Percentiles rank a stretch among this genome's conserved stretches.
Evolutionary conservation across 2,797 vertebrate species (phyloP).

Genomic region (Graptemys geographica): DNA sequence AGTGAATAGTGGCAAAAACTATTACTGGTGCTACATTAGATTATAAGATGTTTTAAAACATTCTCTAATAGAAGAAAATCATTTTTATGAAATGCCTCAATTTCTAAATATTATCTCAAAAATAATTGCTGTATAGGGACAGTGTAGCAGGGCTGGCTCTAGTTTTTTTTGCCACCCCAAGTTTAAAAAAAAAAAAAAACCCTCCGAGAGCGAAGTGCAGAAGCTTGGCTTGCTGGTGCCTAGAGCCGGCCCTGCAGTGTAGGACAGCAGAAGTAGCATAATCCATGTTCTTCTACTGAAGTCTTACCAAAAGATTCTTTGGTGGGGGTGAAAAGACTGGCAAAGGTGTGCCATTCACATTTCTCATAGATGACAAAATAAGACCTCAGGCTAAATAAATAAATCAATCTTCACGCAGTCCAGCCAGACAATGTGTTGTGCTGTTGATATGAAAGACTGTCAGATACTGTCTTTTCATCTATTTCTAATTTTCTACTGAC

Average conservation of each 20-base stretch:
- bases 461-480: background rate
- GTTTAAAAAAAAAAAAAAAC: too few relatives aligned
- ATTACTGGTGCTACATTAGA: background rate
- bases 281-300: background rate
- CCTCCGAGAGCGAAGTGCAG: too few relatives aligned
- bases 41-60: background rate
- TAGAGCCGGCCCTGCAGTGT: background rate
- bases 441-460: background rate
- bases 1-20: background rate
- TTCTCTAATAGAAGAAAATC: background rate
- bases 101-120: background rate
- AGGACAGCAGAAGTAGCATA: background rate
- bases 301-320: background rate
- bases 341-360: background rate
- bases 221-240: too few relatives aligned
- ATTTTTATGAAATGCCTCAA: background rate
- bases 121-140: background rate
- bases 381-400: background rate
- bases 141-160: background rate
- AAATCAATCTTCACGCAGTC: background rate
- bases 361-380: background rate
- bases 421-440: background rate
- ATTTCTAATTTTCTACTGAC: background rate
- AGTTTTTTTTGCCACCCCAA: too few relatives aligned
- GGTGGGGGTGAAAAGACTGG: background rate